Conservation (phyloP, 2,888 invertebrate genomes). For the Cheilosia grossa region DNA sequence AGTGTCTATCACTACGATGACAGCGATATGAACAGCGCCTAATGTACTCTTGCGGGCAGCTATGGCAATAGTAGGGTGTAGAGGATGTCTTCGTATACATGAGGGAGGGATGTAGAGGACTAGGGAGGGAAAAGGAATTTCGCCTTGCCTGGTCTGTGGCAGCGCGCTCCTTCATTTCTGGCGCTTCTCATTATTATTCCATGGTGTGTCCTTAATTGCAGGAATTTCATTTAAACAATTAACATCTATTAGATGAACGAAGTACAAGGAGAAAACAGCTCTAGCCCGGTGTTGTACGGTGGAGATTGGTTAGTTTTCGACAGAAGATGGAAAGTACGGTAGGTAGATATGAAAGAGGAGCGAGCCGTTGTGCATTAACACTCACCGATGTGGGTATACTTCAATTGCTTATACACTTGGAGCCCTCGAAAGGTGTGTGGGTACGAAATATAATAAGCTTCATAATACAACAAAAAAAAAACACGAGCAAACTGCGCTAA, state of each 20-base stretch:
- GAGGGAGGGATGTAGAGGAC: neutral
- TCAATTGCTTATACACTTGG: neutral
- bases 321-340: neutral
- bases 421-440: too few species aligned
- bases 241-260: slow-evolving; percentile 80
- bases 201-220: slow-evolving; percentile 80
- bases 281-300: neutral
- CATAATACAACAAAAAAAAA: too few species aligned
- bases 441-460: too few species aligned
- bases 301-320: slow-evolving; percentile 19
- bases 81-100: slow-evolving; percentile 37
- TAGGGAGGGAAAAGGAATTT: slow-evolving; percentile 55
- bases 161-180: slow-evolving; percentile 45
- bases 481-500: too few species aligned
- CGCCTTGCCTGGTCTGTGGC: slow-evolving; percentile 12
- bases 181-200: slow-evolving; percentile 77
- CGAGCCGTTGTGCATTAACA: neutral
- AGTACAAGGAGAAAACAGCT: slow-evolving; percentile 33
- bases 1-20: slow-evolving; percentile 59
- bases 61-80: too few species aligned
- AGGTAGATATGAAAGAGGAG: neutral
- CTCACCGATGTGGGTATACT: slow-evolving; percentile 3
- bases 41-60: slow-evolving; percentile 63
- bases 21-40: slow-evolving; percentile 62
- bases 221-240: slow-evolving; percentile 82